Evolutionary conservation across 1,140 invertebrate genomes (phyloP), one percentile per base, ranked within the genome.

Genomic region (Eciton burchellii): DNA sequence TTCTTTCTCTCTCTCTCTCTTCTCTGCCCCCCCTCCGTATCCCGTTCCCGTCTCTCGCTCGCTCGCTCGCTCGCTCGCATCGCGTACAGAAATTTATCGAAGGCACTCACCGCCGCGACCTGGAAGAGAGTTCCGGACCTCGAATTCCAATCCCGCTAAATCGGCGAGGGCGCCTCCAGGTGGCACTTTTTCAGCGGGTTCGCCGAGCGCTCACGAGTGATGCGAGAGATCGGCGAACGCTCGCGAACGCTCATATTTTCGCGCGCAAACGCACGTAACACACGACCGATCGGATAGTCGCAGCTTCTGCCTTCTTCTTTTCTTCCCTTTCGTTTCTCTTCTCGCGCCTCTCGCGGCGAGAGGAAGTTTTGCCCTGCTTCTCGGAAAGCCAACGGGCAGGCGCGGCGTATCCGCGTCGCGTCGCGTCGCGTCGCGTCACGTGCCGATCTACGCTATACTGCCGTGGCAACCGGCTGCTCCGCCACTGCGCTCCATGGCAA

Each of bases 401-500:
- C 63, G 63, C 63, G 35, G 49, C 74, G 63, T 49, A 63, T 79
- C 35, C 63, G 73, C 62, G 56, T 59, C 24, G 81, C 81, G 60
- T 57, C 72, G 63, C 63, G 74, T 79, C 63, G 73, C 62, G 56
- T 59, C 24, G 81, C 81, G 60, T 57, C 72, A 82, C 60, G 71
- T 66, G 70, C 82, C 59, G 19, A 57, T 65, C 63, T 45, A 84
- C 49, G 83, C 83, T 66, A 86, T 89, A 89, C 86, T 86, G 83
- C 87, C 91, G 89, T 89, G 86, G 82, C 92, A 91, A 92, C 92
- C 88, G 87, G 84, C 85, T n/a, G 87, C 89, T 89, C 87, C 88
- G 88, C 72, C 87, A 92, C 91, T 89, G 89, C 89, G 83, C 81
- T 63, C 49, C 57, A 81, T 88, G 54, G 72, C 49, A 63, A 68